phyloP scores from a whole-genome alignment of 2,888 invertebrate species.

The Acrocyrtus sp. region DNA sequence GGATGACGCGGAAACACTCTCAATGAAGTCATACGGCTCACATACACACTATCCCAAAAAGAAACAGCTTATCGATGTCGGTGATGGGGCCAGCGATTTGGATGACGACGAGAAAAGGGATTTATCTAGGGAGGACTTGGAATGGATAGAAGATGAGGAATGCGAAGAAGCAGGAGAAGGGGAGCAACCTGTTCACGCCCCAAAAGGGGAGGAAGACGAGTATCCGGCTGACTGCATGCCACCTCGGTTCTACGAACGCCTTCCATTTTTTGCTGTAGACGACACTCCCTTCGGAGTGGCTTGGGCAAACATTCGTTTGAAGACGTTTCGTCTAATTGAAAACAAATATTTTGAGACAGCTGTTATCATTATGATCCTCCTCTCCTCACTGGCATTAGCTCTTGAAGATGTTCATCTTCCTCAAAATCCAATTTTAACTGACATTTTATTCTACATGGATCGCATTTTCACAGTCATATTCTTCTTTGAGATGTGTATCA shows the following conservation, averaged over 20 bases:
- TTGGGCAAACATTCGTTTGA: slow-evolving; percentile 91
- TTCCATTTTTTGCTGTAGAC: slow-evolving; percentile 89
- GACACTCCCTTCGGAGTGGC: slow-evolving; percentile 95
- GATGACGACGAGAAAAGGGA: background rate
- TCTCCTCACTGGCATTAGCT: slow-evolving; percentile 97
- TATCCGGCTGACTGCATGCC: slow-evolving; percentile 95
- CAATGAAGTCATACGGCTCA: slow-evolving; percentile 57
- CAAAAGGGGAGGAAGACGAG: slow-evolving; percentile 68
- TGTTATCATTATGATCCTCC: slow-evolving; percentile 97
- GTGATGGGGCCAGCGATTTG: background rate
- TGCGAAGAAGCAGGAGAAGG: slow-evolving; percentile 86
- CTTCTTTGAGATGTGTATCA: slow-evolving; percentile 98
- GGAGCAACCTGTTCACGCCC: too few species aligned
- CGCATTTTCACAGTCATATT: slow-evolving; percentile 98
- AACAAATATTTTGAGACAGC: slow-evolving; percentile 99
- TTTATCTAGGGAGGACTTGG: slow-evolving; percentile 68
- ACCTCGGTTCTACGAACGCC: slow-evolving; percentile 84
- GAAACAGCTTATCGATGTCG: background rate
- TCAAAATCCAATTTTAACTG: slow-evolving; percentile 88
- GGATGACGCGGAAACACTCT: slow-evolving; percentile 49
- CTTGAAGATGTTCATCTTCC: slow-evolving; percentile 96
- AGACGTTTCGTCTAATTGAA: slow-evolving; percentile 95
- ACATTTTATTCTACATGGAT: slow-evolving; percentile 95
- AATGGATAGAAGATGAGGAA: slow-evolving; percentile 64
- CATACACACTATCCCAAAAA: slow-evolving; percentile 8